Evolutionary conservation across 2,113 vertebrate species (phyloP).

Genomic region (Actenoides hombroni): DNA sequence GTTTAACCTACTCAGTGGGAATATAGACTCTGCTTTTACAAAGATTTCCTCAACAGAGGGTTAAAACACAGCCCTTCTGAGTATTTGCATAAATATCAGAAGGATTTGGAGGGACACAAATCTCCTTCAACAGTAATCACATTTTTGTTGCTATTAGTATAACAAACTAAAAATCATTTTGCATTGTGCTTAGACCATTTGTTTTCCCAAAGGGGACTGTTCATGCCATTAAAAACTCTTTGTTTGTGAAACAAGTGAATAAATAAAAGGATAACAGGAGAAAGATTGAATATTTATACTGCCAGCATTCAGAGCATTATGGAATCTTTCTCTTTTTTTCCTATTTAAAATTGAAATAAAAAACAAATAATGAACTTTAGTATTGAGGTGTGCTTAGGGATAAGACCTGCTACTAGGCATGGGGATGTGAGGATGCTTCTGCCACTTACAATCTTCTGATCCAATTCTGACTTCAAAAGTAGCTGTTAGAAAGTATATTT

Average conservation of each 20-base stretch:
- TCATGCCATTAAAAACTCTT: not conserved
- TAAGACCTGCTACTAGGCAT: not conserved
- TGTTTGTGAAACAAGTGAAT: not conserved
- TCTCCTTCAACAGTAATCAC: not conserved
- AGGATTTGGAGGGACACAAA: not conserved
- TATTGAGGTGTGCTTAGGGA: not conserved
- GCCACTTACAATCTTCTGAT: not conserved
- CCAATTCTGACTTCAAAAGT: not conserved
- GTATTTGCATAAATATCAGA: not conserved
- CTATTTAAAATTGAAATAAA: not conserved
- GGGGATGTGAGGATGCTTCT: not conserved
- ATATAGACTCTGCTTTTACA: not conserved
- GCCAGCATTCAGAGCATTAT: not conserved
- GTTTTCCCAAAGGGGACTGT: not conserved
- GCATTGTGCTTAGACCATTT: not conserved
- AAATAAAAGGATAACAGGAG: not conserved
- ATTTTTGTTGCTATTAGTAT: not conserved
- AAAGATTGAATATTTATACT: not conserved
- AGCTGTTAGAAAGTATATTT: not conserved
- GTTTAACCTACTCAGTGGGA: not conserved
- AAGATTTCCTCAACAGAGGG: not conserved
- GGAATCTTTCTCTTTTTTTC: not conserved
- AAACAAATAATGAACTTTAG: not conserved
- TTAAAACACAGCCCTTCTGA: not conserved
- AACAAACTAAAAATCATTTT: conserved; percentile 30